Conservation (phyloP, 2,113 vertebrate species). For the Dunckerocampus dactyliophorus region DNA sequence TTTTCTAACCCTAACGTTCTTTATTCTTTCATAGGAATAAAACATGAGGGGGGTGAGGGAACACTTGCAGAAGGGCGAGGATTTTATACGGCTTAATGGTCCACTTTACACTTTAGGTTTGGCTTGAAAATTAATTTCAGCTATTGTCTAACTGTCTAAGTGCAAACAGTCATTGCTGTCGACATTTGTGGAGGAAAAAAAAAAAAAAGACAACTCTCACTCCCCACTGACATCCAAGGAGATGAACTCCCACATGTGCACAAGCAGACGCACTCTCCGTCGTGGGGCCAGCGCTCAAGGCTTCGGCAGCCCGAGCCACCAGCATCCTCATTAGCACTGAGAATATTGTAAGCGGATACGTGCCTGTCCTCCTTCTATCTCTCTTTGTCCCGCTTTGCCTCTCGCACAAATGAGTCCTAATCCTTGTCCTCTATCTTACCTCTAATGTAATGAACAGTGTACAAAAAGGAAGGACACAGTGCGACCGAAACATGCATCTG, state of each 20-base stretch:
- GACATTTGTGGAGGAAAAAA: slow-evolving; percentile 3
- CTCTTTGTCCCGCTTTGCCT: slow-evolving; percentile 22
- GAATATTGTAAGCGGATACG: slow-evolving; percentile 48
- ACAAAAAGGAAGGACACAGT: neutral
- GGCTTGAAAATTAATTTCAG: slow-evolving; percentile 3
- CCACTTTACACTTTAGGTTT: slow-evolving; percentile 18
- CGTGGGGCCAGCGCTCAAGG: slow-evolving; percentile 38
- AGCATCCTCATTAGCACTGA: slow-evolving; percentile 61
- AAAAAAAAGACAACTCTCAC: slow-evolving; percentile 21
- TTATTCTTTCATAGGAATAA: slow-evolving; percentile 42
- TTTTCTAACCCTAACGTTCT: slow-evolving; percentile 45
- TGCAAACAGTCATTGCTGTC: slow-evolving; percentile 12
- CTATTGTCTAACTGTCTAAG: neutral
- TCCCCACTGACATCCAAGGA: slow-evolving; percentile 26
- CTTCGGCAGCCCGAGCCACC: slow-evolving; percentile 39
- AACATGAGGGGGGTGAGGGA: slow-evolving; percentile 29
- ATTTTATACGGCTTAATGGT: slow-evolving; percentile 32
- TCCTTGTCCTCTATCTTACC: slow-evolving; percentile 36
- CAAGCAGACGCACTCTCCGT: slow-evolving; percentile 13
- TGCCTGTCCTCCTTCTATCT: slow-evolving; percentile 25
- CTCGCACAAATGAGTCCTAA: slow-evolving; percentile 43
- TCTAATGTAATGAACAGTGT: slow-evolving; percentile 17
- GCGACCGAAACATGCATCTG: neutral
- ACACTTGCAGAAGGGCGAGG: slow-evolving; percentile 8
- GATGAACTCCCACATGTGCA: slow-evolving; percentile 11